Percentiles rank a stretch among this genome's conserved stretches.
Evolutionary conservation across 2,797 vertebrate species (phyloP).

Genomic region (Scomberomorus guttatus): DNA sequence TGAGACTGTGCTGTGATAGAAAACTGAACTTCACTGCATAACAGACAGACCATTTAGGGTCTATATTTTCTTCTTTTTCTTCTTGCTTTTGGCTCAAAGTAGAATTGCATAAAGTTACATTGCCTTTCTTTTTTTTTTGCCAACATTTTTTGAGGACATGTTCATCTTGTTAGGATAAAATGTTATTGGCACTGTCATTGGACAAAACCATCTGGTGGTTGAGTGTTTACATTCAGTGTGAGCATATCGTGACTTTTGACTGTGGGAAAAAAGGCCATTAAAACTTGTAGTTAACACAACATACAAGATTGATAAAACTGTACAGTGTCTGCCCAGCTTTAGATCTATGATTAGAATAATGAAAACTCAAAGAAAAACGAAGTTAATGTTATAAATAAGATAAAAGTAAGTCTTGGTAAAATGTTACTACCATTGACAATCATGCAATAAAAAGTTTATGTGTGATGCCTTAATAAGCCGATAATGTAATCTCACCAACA

Average conservation of each 20-base stretch:
- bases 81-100: too few species aligned
- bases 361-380: background rate
- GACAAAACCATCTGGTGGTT: background rate
- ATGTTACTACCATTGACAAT: too few species aligned
- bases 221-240: too few species aligned
- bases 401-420: background rate
- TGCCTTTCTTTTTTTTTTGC: too few species aligned
- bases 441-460: background rate
- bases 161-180: background rate
- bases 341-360: background rate
- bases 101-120: too few species aligned
- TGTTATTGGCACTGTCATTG: background rate
- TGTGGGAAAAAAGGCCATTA: too few species aligned
- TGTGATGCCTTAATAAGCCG: background rate
- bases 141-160: background rate
- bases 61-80: too few species aligned
- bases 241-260: too few species aligned
- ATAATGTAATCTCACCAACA: too few species aligned
- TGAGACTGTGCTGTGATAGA: too few species aligned
- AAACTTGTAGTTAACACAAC: background rate
- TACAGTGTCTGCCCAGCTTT: background rate
- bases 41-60: too few species aligned
- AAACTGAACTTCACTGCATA: too few species aligned
- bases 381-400: background rate
- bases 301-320: background rate